Percentiles rank a stretch among this genome's conserved stretches.
Evolutionary conservation across 2,797 vertebrate genomes (phyloP).

Genomic region (Melanotaenia nigrans): DNA sequence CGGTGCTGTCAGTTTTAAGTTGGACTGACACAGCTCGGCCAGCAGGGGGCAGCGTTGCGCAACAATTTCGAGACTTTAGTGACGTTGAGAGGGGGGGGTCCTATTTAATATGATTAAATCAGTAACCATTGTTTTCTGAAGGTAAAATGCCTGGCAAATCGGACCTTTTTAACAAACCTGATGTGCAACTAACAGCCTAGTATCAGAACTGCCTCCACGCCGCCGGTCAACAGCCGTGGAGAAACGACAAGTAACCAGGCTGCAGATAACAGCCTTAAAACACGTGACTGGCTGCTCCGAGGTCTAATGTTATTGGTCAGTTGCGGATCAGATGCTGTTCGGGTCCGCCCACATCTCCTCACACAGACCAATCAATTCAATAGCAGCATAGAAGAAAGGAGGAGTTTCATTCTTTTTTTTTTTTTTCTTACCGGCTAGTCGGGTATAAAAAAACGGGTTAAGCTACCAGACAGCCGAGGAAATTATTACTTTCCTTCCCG

Average conservation of each 20-base stretch:
- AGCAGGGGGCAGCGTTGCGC: constrained; percentile 54
- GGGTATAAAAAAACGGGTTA: constrained; percentile 63
- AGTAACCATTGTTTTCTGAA: background rate
- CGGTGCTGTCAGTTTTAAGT: too few relatives aligned
- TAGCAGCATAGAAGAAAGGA: background rate
- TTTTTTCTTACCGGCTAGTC: constrained; percentile 34
- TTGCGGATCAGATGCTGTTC: constrained; percentile 64
- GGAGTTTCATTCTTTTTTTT: background rate
- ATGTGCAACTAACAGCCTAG: too few relatives aligned
- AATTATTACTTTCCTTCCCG: constrained; percentile 59
- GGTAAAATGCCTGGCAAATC: background rate
- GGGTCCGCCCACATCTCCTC: constrained; percentile 21
- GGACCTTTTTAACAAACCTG: background rate
- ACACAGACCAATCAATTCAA: constrained; percentile 31
- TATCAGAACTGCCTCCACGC: constrained; percentile 9
- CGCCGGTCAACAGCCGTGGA: constrained; percentile 4
- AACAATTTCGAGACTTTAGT: background rate
- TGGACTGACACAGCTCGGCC: background rate
- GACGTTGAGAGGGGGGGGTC: too few relatives aligned
- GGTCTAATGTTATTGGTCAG: constrained; percentile 50
- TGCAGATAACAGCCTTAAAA: constrained; percentile 16
- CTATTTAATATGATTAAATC: too few relatives aligned
- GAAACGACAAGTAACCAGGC: constrained; percentile 9
- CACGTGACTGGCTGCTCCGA: constrained; percentile 35
- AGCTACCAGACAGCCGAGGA: constrained; percentile 11